Evolutionary conservation across 1,140 invertebrate genomes (phyloP).

Genomic region (Halictus rubicundus): DNA sequence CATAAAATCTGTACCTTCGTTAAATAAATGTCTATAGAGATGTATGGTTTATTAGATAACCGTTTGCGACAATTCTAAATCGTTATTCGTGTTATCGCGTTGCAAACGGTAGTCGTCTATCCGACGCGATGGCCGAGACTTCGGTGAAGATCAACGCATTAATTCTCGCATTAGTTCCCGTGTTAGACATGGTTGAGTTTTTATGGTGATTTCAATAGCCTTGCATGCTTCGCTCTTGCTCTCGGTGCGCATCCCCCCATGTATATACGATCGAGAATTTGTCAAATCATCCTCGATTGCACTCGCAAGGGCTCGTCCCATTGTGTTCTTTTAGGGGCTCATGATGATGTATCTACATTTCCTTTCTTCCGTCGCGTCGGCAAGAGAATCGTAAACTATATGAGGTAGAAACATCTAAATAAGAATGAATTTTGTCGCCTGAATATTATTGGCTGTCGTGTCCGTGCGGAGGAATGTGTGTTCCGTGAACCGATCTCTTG

Average conservation of each 20-base stretch:
- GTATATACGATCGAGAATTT: conserved; percentile 69
- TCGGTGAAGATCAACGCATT: conserved; percentile 35
- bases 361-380: conserved; percentile 67
- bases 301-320: conserved; percentile 61
- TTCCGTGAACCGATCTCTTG: neutral
- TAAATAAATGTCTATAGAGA: too few relatives aligned
- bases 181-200: conserved; percentile 62
- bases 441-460: conserved; percentile 33
- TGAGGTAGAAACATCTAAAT: conserved; percentile 75
- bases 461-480: neutral
- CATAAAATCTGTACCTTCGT: too few relatives aligned
- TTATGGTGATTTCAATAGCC: conserved; percentile 74
- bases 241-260: conserved; percentile 50
- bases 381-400: conserved; percentile 72
- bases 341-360: conserved; percentile 65
- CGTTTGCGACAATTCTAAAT: neutral
- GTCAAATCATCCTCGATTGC: conserved; percentile 73
- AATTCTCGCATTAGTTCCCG: conserved; percentile 51
- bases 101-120: neutral
- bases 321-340: conserved; percentile 69
- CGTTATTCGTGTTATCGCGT: neutral
- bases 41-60: neutral
- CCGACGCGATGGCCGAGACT: neutral
- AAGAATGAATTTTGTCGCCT: conserved; percentile 53
- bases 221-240: conserved; percentile 50